Evolutionary conservation across 2,113 vertebrate genomes (phyloP), one percentile per base, ranked within the genome.

Genomic region (Speoplatyrhinus poulsoni): DNA sequence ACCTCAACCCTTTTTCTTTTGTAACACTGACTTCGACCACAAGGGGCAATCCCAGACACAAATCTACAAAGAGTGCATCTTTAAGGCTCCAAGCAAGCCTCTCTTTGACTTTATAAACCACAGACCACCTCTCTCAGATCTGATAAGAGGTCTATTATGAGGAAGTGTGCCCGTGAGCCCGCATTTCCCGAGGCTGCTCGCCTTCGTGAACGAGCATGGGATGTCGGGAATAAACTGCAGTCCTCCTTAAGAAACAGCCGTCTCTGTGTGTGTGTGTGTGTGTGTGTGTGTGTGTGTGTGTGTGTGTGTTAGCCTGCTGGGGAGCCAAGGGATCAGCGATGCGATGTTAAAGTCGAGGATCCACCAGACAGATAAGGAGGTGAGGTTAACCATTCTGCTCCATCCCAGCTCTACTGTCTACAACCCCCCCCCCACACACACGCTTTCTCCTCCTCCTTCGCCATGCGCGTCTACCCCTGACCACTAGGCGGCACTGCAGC

Each of bases 151-250:
- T 76, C 77, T 87, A 74, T 85, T 76, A 74, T 84, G 80, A 90
- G 63, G 63, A 86, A 87, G 89, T 89, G 88, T 70, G 63, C 89
- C 81, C 81, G 85, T 89, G 86, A 91, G 86, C 84, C 82, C 54
- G 72, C 86, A 82, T 88, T 87, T 87, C 68, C 49, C 76, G 85
- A 89, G 90, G 88, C 88, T 73, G 73, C 85, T 90, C 89, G 83
- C 90, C 82, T 92, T 91, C 81, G 85, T 85, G 78, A 85, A 88
- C 85, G 78, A 33, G 81, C 80, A 62, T 87, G 86, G 92, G 92
- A 91, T 86, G 87, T 85, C 79, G 85, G 85, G 84, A 89, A 91
- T 92, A 90, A 92, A 90, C 87, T 89, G 78, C 90, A 93, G 91
- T 92, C 91, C 91, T 88, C 81, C 85, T 87, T 87, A 85, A 87